Evolutionary conservation across 2,113 vertebrate genomes (phyloP).

Genomic region (Regulus satrapa): DNA sequence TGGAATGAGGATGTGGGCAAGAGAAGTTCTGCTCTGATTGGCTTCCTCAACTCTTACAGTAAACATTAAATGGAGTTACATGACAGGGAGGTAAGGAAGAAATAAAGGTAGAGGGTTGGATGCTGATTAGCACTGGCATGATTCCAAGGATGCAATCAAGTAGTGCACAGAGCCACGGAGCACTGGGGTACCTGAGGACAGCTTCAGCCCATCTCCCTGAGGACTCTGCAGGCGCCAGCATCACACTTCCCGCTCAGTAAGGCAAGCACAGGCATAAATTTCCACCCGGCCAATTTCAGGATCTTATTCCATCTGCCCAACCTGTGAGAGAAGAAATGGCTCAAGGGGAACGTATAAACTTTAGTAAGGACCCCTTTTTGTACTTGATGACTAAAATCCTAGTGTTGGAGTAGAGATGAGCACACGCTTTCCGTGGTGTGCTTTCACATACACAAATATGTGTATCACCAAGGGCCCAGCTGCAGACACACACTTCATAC

Average conservation of each 20-base stretch:
- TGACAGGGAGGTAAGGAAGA: background rate
- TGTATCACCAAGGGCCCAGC: background rate
- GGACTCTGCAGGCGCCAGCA: background rate
- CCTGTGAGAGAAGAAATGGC: background rate
- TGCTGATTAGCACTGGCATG: background rate
- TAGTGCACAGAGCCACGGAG: background rate
- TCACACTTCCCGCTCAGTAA: background rate
- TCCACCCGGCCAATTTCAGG: background rate
- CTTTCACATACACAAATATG: background rate
- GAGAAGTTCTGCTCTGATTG: background rate
- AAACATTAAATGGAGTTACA: background rate
- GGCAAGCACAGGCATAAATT: background rate
- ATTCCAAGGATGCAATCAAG: background rate
- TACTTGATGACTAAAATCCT: background rate
- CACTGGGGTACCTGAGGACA: background rate
- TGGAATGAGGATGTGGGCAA: accelerated
- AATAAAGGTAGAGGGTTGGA: background rate
- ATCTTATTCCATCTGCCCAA: background rate
- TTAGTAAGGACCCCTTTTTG: background rate
- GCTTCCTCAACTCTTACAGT: background rate
- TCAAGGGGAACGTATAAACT: background rate
- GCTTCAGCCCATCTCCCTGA: background rate
- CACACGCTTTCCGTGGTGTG: background rate
- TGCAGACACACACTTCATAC: background rate
- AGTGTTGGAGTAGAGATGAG: background rate